phyloP scores from a whole-genome alignment of 2,797 vertebrate genomes.

The Halcyon badia region DNA sequence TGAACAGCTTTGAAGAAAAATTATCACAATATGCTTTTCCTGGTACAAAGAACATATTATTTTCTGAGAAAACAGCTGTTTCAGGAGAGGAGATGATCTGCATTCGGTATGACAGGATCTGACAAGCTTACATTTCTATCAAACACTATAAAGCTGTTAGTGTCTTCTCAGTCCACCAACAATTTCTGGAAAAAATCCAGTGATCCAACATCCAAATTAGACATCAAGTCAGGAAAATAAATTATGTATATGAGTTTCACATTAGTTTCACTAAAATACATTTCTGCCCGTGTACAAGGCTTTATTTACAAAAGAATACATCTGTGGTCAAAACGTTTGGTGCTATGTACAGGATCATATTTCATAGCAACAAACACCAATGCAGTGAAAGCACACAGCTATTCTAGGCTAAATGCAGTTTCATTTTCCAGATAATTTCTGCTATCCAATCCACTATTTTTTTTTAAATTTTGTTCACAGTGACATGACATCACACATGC shows the following conservation, averaged over 20 bases:
- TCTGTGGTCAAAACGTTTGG: neutral
- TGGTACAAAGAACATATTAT: neutral
- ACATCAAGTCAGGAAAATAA: neutral
- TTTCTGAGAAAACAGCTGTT: slow-evolving; percentile 5
- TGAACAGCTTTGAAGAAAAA: neutral
- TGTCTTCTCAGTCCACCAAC: neutral
- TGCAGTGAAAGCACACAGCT: neutral
- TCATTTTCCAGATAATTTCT: neutral
- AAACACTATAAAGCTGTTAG: neutral
- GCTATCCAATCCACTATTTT: neutral
- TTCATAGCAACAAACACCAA: neutral
- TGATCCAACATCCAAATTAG: neutral
- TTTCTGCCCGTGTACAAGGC: neutral
- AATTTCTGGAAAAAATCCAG: neutral
- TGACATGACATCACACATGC: neutral
- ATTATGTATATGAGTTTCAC: neutral
- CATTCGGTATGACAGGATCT: neutral
- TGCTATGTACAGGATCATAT: neutral
- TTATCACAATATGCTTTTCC: neutral
- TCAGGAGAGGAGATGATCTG: neutral
- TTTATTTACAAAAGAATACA: slow-evolving; percentile 8
- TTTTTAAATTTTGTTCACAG: neutral
- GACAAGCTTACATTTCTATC: neutral
- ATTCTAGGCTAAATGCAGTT: neutral
- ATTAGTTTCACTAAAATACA: neutral